phyloP scores from a whole-genome alignment of 23 tunicate species.

The Botrylloides violaceus region DNA sequence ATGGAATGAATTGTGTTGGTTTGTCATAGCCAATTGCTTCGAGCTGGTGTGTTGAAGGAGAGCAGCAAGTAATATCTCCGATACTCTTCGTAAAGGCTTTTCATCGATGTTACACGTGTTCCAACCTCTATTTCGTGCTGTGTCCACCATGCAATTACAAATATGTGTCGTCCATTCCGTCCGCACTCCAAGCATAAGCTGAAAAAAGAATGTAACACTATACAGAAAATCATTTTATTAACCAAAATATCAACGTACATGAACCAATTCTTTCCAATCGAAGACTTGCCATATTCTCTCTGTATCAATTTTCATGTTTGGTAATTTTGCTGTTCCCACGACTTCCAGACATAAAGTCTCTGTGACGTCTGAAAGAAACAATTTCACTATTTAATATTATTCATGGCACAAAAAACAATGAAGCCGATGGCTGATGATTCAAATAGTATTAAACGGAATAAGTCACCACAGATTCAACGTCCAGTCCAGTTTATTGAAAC shows the following conservation, averaged over 20 bases:
- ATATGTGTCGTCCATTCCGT: slow-evolving; percentile 35
- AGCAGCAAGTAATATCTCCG: slow-evolving; percentile 62
- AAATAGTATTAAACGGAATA: no score
- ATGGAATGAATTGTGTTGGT: neutral
- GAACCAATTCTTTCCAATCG: slow-evolving; percentile 6
- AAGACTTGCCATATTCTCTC: neutral
- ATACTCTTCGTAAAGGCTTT: slow-evolving; percentile 18
- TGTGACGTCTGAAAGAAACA: neutral
- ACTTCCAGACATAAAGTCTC: neutral
- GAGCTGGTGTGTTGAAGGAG: slow-evolving; percentile 55
- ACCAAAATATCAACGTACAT: neutral
- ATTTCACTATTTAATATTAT: neutral
- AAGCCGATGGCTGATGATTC: no score
- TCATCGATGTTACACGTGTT: slow-evolving; percentile 36
- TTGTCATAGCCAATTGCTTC: slow-evolving; percentile 32
- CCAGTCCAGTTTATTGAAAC: no score
- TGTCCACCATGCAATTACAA: slow-evolving; percentile 78
- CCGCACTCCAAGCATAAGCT: slow-evolving; percentile 50
- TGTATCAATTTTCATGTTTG: neutral
- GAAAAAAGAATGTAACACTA: neutral
- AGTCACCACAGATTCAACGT: no score
- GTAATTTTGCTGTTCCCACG: neutral
- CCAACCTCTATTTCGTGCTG: slow-evolving; percentile 71
- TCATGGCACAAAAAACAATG: neutral
- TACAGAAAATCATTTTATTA: neutral